A percentile compares a stretch with the other conserved stretches of the same genome.
Evolutionary conservation across 1,140 invertebrate genomes (phyloP).

Genomic region (Brachionus koreanus): DNA sequence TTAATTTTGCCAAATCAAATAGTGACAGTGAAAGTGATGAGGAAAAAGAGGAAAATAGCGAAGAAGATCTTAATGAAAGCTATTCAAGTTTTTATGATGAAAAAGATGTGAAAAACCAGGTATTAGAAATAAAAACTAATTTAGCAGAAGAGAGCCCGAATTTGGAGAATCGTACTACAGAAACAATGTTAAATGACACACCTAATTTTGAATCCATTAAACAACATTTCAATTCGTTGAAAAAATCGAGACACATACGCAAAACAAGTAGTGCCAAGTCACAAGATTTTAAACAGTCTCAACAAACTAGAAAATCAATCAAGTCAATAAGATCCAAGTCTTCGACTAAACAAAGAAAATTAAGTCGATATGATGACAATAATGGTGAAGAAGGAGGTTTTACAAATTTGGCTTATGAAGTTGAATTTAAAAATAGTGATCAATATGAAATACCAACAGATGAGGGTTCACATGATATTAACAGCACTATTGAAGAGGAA

Average conservation of each 20-base stretch:
- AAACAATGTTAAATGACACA: background rate
- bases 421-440: conserved; percentile 42
- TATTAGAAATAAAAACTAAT: background rate
- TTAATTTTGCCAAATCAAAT: conserved; percentile 37
- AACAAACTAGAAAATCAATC: background rate
- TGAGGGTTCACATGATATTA: background rate
- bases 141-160: background rate
- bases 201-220: conserved; percentile 41
- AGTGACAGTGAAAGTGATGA: background rate
- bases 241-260: conserved; percentile 42
- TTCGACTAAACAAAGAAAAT: conserved; percentile 7
- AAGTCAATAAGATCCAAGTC: background rate
- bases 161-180: background rate
- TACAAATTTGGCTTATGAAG: conserved; percentile 40
- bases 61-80: conserved; percentile 18
- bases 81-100: background rate
- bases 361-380: conserved; percentile 4
- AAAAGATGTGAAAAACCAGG: background rate
- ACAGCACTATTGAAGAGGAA: background rate
- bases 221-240: conserved; percentile 41
- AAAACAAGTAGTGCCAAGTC: conserved; percentile 44
- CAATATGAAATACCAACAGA: background rate
- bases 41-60: background rate
- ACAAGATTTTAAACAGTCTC: conserved; percentile 13
- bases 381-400: conserved; percentile 26